These are phyloP conservation scores for Emys orbicularis DNA, from an alignment of 2,797 vertebrate species.

Conservation along the genomic window DNA sequence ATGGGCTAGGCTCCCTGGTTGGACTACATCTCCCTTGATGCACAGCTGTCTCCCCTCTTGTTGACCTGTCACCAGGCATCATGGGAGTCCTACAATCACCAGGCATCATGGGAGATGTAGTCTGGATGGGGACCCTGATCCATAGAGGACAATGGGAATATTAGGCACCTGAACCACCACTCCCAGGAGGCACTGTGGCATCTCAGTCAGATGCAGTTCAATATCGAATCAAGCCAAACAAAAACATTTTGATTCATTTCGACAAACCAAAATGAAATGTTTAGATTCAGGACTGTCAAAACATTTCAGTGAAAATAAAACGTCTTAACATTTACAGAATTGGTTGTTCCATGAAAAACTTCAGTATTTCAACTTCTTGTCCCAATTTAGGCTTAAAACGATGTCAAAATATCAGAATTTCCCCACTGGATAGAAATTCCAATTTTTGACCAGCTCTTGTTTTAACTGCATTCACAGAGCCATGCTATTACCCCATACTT, in stretches of 20 bases:
- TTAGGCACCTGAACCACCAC: background rate
- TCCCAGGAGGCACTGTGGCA: conserved; percentile 3
- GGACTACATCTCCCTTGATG: background rate
- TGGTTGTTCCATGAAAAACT: fast-evolving
- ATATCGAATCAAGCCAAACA: background rate
- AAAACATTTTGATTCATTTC: conserved; percentile 50
- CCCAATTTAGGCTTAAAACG: background rate
- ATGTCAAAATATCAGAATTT: background rate
- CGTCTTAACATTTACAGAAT: conserved; percentile 31
- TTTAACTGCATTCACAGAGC: background rate
- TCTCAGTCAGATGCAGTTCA: conserved; percentile 8
- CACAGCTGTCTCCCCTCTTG: background rate
- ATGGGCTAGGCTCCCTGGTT: background rate
- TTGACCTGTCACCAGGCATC: background rate
- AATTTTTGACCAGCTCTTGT: background rate
- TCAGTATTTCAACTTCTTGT: background rate
- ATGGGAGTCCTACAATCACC: background rate
- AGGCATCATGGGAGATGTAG: background rate
- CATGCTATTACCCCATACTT: background rate
- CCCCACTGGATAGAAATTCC: background rate
- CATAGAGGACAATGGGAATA: background rate
- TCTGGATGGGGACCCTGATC: background rate
- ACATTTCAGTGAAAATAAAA: conserved; percentile 59
- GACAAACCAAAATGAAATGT: conserved; percentile 34
- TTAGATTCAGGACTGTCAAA: conserved; percentile 18